phyloP scores from a whole-genome alignment of 2,797 vertebrate species.

The Hypotaenidia philippensis region DNA sequence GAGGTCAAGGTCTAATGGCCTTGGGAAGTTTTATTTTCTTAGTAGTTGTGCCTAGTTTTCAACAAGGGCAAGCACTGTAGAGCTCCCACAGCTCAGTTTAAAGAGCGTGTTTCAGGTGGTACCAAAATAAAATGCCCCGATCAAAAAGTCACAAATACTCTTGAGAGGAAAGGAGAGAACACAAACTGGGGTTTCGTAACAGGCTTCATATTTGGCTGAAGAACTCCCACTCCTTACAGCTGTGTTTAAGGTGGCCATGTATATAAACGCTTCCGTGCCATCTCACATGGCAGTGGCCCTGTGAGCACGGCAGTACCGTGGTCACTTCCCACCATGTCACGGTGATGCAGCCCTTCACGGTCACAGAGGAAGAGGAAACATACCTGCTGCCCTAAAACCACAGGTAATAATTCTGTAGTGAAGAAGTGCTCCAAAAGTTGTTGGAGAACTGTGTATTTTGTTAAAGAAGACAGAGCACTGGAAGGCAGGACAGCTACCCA shows the following conservation, averaged over 20 bases:
- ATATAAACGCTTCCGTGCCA: rapidly evolving
- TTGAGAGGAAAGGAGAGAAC: constrained; percentile 14
- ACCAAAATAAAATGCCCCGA: constrained; percentile 54
- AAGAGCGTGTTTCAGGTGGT: neutral
- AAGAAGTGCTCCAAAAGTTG: neutral
- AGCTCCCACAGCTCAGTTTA: neutral
- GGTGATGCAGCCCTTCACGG: neutral
- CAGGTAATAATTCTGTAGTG: neutral
- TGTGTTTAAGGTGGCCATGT: neutral
- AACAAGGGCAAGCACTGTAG: neutral
- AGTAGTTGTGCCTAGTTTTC: neutral
- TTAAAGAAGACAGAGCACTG: neutral
- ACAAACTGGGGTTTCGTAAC: neutral
- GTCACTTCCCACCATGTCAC: rapidly evolving
- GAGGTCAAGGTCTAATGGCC: neutral
- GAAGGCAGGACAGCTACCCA: neutral
- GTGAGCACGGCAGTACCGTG: rapidly evolving
- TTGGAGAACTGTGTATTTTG: neutral
- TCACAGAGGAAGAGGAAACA: neutral
- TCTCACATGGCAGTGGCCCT: neutral
- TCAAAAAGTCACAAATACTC: constrained; percentile 37
- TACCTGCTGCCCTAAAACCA: neutral
- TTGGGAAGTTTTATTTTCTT: neutral
- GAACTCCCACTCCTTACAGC: neutral
- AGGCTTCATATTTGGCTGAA: neutral